phyloP scores from a whole-genome alignment of 2,113 vertebrate genomes.

The Heliornis fulica region DNA sequence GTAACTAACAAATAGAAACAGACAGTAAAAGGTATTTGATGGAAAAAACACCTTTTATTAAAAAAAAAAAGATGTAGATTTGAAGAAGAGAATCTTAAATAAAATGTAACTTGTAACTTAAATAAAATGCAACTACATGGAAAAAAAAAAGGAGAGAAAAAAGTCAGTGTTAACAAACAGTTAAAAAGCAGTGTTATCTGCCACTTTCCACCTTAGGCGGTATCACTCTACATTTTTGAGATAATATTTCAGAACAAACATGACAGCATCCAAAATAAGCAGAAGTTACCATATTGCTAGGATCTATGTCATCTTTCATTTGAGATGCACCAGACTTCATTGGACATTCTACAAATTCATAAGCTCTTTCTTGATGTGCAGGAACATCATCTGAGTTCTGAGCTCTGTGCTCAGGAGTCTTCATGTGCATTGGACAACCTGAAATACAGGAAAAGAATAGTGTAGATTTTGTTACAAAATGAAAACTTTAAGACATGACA shows the following conservation, averaged over 20 bases:
- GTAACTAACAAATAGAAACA: background rate
- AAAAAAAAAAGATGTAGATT: background rate
- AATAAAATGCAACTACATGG: too few species aligned
- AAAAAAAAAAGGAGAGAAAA: too few species aligned
- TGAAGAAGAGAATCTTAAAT: background rate
- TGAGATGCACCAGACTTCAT: slow-evolving; percentile 70
- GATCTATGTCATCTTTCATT: slow-evolving; percentile 80
- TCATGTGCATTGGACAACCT: slow-evolving; percentile 79
- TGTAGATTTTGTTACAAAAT: background rate
- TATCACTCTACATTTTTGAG: background rate
- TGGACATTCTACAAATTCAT: slow-evolving; percentile 87
- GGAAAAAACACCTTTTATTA: background rate
- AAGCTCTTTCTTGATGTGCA: slow-evolving; percentile 84
- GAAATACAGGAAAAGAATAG: background rate
- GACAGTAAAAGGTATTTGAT: background rate
- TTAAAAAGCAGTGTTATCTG: rapidly evolving
- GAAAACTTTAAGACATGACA: background rate
- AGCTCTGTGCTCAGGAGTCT: background rate
- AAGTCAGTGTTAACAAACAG: too few species aligned
- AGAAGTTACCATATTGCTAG: slow-evolving; percentile 88
- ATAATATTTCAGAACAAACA: background rate
- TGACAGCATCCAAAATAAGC: background rate
- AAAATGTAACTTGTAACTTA: background rate
- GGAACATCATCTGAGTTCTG: slow-evolving; percentile 66
- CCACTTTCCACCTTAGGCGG: background rate